Percentiles rank a stretch among this genome's conserved stretches.
Evolutionary conservation across 2,797 vertebrate species (phyloP).

Genomic region (Hephaestus fuliginosus): DNA sequence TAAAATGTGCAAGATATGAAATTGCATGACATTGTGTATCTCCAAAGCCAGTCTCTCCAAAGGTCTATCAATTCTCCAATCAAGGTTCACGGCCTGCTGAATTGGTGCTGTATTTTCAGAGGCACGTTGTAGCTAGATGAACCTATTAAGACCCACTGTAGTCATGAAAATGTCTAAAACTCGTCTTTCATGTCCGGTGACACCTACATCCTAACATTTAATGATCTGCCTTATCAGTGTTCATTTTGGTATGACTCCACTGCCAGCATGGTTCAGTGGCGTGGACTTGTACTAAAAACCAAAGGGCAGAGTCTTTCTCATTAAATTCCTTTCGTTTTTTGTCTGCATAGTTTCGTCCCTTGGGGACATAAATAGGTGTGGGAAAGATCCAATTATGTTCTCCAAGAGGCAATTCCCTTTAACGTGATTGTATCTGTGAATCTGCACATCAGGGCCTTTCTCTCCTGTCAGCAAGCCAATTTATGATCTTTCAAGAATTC

Average conservation of each 20-base stretch:
- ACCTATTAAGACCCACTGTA: background rate
- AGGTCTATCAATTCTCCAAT: background rate
- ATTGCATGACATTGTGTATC: background rate
- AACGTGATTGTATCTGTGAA: constrained; percentile 80
- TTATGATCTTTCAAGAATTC: constrained; percentile 47
- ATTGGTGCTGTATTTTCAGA: constrained; percentile 3
- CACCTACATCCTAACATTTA: constrained; percentile 14
- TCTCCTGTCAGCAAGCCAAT: constrained; percentile 51
- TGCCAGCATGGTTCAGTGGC: constrained; percentile 28
- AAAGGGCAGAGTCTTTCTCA: constrained; percentile 46
- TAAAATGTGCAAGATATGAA: too few species aligned
- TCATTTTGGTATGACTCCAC: constrained; percentile 27
- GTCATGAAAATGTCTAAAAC: background rate
- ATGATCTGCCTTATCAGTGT: constrained; percentile 14
- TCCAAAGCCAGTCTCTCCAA: background rate
- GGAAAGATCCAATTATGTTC: constrained; percentile 80
- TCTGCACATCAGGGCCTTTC: constrained; percentile 70
- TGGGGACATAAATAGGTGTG: constrained; percentile 65
- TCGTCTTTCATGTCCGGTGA: background rate
- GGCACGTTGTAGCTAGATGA: background rate
- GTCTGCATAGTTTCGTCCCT: constrained; percentile 55
- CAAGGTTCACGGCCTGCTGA: background rate
- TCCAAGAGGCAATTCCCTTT: constrained; percentile 77
- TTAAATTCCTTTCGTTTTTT: constrained; percentile 54
- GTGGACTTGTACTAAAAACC: constrained; percentile 39